Conservation (phyloP, 1,140 invertebrate genomes). For the Panagrolaimus sp. region DNA sequence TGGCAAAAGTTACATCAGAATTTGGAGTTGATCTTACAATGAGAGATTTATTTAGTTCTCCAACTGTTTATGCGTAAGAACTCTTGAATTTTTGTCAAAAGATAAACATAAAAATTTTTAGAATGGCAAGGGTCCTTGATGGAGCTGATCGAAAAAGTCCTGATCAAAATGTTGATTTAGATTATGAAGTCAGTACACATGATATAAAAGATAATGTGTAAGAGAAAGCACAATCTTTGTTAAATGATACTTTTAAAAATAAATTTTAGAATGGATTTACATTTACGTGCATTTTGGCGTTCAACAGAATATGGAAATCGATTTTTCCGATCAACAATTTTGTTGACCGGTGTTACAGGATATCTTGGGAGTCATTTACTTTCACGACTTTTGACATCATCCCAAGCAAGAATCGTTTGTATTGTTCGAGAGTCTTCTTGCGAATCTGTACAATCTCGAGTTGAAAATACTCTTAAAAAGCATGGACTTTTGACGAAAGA, state of each 20-base stretch:
- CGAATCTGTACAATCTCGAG: constrained; percentile 49
- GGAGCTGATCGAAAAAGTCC: constrained; percentile 33
- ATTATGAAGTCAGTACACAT: constrained; percentile 59
- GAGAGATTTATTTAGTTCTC: constrained; percentile 59
- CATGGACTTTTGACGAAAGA: constrained; percentile 56
- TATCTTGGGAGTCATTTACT: constrained; percentile 42
- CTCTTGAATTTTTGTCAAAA: too few species aligned
- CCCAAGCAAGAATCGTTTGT: constrained; percentile 59
- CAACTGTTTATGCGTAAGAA: constrained; percentile 57
- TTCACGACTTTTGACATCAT: constrained; percentile 23
- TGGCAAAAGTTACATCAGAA: constrained; percentile 57
- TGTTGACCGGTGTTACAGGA: constrained; percentile 36
- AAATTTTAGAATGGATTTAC: constrained; percentile 60
- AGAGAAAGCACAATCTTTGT: constrained; percentile 49
- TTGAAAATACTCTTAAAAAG: constrained; percentile 57
- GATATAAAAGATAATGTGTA: constrained; percentile 59
- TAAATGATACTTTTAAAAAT: background rate
- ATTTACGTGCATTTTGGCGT: constrained; percentile 62
- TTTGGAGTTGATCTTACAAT: constrained; percentile 58
- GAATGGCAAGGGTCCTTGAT: constrained; percentile 58
- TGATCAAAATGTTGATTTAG: constrained; percentile 52
- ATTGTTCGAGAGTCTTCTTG: constrained; percentile 59
- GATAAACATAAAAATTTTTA: too few species aligned
- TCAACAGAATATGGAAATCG: constrained; percentile 59
- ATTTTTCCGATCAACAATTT: constrained; percentile 36